Evolutionary conservation across 2,113 vertebrate genomes (phyloP), one percentile per base, ranked within the genome.

Genomic region (Peucedramus taeniatus): DNA sequence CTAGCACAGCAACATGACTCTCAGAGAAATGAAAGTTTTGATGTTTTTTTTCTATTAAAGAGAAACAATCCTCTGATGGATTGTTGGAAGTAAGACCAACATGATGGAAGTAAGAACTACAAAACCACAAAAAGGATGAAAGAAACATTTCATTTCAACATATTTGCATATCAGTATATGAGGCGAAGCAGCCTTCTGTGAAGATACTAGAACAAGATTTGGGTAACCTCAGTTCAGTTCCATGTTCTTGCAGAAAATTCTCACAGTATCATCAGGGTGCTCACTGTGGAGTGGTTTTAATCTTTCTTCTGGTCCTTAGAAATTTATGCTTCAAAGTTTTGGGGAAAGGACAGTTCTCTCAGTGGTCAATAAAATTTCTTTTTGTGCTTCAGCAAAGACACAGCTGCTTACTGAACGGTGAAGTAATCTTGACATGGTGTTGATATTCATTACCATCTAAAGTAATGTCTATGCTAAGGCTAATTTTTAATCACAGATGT

Each of bases 191-290:
- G 9, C 18, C 20, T 40, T 57, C 30, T 76, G 19, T 39, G 44
- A 45, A 33, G 18, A 35, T 49, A 44, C 18, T 71, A 39, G 8
- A 69, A 54, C 7, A 74, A 30, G 20, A 54, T 50, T 45, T 82
- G 42, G 15, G 8, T 17, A 56, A 26, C 17, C 8, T 59, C 3
- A 1, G 26, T 31, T 82, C 26, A 60, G 11, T 51, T 65, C 40
- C n/a, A 30, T 30, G 17, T 47, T 86, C 42, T 33, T 49, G 21
- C 9, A 86, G 66, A 75, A 89, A 70, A 45, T 78, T 78, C 50
- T 77, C 42, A 44, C 8, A 63, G 37, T 27, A 57, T 33, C 0
- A 1, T 2, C 1, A 39, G 5, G 27, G 12, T 74, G 27, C 9
- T 86, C 14, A 30, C 8, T 0, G 4, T 35, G 21, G 5, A 66